phyloP scores from a whole-genome alignment of 1,140 invertebrate genomes.

The Drosophila orena region DNA sequence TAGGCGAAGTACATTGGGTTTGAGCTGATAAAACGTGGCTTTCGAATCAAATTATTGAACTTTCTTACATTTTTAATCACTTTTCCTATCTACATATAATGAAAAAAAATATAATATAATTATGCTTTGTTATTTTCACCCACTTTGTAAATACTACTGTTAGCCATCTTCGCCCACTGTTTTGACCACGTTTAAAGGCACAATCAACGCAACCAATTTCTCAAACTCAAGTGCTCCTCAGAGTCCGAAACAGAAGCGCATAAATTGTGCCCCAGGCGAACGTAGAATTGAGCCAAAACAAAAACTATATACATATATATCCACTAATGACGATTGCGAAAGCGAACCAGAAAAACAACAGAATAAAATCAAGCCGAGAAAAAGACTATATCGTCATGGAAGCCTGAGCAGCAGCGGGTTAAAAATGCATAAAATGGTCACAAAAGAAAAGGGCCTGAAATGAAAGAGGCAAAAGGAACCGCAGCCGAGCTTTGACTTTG shows the following conservation, averaged over 20 bases:
- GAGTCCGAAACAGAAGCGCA: constrained; percentile 69
- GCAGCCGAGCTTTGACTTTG: constrained; percentile 32
- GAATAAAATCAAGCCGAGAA: constrained; percentile 15
- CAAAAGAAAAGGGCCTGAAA: constrained; percentile 13
- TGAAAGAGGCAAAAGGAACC: constrained; percentile 51
- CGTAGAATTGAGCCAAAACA: constrained; percentile 48
- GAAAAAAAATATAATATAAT: not conserved
- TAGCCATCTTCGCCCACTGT: not conserved
- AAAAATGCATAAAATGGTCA: constrained; percentile 65
- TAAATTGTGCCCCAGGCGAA: constrained; percentile 62
- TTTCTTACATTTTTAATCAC: not conserved
- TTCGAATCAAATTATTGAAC: too few species aligned
- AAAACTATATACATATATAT: constrained; percentile 44
- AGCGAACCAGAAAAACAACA: constrained; percentile 14
- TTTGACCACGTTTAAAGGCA: constrained; percentile 36
- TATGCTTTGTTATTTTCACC: not conserved
- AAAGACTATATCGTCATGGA: constrained; percentile 41
- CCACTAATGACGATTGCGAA: constrained; percentile 61
- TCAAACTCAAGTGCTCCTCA: constrained; percentile 67
- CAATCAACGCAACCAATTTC: constrained; percentile 71
- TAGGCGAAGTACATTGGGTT: constrained; percentile 13
- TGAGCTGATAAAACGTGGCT: not conserved
- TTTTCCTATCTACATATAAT: not conserved
- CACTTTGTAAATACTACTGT: not conserved
- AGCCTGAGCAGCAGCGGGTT: constrained; percentile 36